Conservation (phyloP, 2,113 vertebrate species). For the Origma solitaria region DNA sequence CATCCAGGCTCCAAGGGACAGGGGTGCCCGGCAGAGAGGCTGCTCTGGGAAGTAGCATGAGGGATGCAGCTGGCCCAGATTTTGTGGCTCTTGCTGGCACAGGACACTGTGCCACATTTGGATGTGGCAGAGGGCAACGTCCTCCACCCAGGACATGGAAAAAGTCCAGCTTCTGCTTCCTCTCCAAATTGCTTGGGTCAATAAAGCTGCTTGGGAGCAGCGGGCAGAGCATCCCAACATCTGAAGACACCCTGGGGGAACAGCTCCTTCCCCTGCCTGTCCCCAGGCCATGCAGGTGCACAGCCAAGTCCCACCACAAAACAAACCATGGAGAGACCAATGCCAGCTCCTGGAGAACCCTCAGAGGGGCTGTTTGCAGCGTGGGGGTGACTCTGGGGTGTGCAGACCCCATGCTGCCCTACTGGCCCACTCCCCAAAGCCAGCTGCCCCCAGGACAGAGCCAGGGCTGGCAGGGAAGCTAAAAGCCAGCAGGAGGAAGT, state of each 20-base stretch:
- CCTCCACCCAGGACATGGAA: neutral
- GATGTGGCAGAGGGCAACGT: accelerated
- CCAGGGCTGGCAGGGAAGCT: neutral
- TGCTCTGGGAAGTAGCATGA: accelerated
- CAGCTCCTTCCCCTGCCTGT: neutral
- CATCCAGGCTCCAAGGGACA: neutral
- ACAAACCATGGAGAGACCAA: accelerated
- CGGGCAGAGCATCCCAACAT: accelerated
- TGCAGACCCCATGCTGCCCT: accelerated
- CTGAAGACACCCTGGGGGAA: accelerated
- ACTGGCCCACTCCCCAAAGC: accelerated
- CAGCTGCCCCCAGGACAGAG: neutral
- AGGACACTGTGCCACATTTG: accelerated
- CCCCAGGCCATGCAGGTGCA: accelerated
- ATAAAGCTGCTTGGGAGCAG: neutral
- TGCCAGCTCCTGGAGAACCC: neutral
- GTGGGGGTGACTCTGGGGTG: accelerated
- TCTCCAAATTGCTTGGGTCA: neutral
- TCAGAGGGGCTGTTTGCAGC: neutral
- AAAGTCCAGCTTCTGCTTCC: neutral
- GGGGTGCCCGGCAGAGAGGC: neutral
- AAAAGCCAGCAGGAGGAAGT: accelerated
- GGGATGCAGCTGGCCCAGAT: accelerated
- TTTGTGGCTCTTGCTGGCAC: neutral
- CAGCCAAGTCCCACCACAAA: accelerated